phyloP scores from a whole-genome alignment of 2,888 invertebrate genomes.

The Scaptodrosophila latifasciaeformis region DNA sequence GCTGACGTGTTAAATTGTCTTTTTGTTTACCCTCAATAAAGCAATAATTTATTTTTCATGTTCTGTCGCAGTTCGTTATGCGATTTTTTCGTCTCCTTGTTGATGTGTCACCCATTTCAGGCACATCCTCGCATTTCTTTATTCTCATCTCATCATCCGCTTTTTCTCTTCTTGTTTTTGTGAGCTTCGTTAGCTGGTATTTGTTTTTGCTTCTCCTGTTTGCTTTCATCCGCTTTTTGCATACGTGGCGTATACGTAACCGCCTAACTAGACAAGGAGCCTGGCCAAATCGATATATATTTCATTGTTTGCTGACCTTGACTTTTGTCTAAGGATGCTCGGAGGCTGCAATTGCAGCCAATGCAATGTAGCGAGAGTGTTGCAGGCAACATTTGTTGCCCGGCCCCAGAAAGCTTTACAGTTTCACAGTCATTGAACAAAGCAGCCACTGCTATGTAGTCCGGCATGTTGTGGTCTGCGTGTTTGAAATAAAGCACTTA shows the following conservation, averaged over 20 bases:
- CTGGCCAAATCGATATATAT: conserved; percentile 42
- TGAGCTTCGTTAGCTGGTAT: conserved; percentile 27
- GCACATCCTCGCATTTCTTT: background rate
- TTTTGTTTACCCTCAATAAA: conserved; percentile 67
- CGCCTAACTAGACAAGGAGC: too few relatives aligned
- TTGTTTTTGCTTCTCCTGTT: too few relatives aligned
- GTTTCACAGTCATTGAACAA: conserved; percentile 19
- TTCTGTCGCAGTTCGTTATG: conserved; percentile 52
- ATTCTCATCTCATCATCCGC: background rate
- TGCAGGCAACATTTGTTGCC: conserved; percentile 34
- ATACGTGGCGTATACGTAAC: conserved; percentile 28
- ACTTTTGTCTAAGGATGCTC: conserved; percentile 25
- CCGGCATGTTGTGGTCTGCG: background rate
- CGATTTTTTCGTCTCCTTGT: conserved; percentile 4
- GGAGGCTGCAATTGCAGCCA: conserved; percentile 18
- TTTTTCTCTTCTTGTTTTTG: background rate
- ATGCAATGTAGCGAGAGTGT: conserved; percentile 26
- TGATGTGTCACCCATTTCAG: background rate
- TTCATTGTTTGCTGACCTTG: conserved; percentile 38
- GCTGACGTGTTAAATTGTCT: conserved; percentile 70
- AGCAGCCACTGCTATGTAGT: background rate
- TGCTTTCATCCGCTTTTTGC: too few relatives aligned
- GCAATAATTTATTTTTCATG: conserved; percentile 69
- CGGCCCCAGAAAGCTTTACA: conserved; percentile 29
- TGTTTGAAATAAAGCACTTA: too few relatives aligned